phyloP scores from a whole-genome alignment of 2,888 invertebrate species.

The Hyles lineata region DNA sequence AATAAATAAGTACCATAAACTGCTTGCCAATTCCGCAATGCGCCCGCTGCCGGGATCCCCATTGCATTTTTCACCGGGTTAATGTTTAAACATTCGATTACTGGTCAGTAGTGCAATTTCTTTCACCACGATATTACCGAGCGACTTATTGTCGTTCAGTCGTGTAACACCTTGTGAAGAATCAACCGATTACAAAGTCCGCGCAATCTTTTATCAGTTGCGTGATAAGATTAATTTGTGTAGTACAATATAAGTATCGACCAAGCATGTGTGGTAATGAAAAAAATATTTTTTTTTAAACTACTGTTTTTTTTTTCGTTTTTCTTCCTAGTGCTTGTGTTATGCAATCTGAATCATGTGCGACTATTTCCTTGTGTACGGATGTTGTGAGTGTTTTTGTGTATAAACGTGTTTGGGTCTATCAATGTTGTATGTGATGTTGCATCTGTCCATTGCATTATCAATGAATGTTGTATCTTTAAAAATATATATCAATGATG shows the following conservation, averaged over 20 bases:
- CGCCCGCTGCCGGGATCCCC: not conserved
- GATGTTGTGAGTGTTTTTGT: constrained; percentile 47
- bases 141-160: constrained; percentile 9
- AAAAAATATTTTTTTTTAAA: constrained; percentile 9
- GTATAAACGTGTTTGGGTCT: constrained; percentile 36
- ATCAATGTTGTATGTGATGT: constrained; percentile 5
- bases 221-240: constrained; percentile 23
- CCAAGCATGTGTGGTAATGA: constrained; percentile 21
- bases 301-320: constrained; percentile 30
- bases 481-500: too few relatives aligned
- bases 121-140: not conserved
- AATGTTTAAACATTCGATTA: not conserved
- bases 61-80: not conserved
- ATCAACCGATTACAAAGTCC: constrained; percentile 17
- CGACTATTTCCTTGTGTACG: constrained; percentile 64
- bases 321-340: constrained; percentile 9
- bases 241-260: constrained; percentile 7
- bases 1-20: not conserved
- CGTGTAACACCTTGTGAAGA: not conserved
- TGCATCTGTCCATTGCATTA: not conserved
- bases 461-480: too few relatives aligned
- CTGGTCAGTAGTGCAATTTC: not conserved
- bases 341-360: constrained; percentile 56
- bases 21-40: constrained; percentile 13
- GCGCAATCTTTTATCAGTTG: constrained; percentile 20